Evolutionary conservation across 2,888 invertebrate species (phyloP).

Genomic region (Pemphredon lugubris): DNA sequence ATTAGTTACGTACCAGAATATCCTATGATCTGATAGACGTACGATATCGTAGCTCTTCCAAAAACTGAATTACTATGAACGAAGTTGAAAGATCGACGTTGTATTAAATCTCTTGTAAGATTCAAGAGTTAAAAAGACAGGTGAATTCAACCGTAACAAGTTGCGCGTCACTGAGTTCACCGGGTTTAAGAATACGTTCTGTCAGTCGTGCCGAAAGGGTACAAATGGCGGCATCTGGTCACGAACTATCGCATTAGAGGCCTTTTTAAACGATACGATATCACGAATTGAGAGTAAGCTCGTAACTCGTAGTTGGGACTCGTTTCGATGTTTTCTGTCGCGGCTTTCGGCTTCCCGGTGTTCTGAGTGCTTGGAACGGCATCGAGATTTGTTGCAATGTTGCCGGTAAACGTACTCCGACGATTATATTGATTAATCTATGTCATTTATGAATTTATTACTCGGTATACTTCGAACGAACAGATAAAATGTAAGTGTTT

Average conservation of each 20-base stretch:
- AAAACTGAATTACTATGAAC: too few relatives aligned
- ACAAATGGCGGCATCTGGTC: conserved; percentile 55
- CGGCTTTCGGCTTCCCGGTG: too few relatives aligned
- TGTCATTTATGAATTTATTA: conserved; percentile 16
- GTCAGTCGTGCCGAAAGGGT: not conserved
- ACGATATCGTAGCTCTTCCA: too few relatives aligned
- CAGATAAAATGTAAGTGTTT: conserved; percentile 45
- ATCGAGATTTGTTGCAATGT: conserved; percentile 63
- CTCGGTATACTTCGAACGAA: conserved; percentile 1
- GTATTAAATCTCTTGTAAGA: too few relatives aligned
- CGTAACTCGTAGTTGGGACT: not conserved
- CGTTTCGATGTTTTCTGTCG: not conserved
- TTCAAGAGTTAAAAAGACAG: not conserved
- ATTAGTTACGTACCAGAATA: too few relatives aligned
- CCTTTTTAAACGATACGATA: conserved; percentile 5
- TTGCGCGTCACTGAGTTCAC: conserved; percentile 24
- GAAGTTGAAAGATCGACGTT: too few relatives aligned
- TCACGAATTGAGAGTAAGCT: not conserved
- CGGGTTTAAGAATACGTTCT: not conserved
- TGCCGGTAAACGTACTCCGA: conserved; percentile 71
- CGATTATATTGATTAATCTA: conserved; percentile 52
- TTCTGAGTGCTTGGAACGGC: conserved; percentile 23
- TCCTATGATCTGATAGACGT: too few relatives aligned
- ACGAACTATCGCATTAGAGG: conserved; percentile 27
- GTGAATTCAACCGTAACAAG: not conserved